Evolutionary conservation across 2,113 vertebrate genomes (phyloP).

Genomic region (Lophius piscatorius): DNA sequence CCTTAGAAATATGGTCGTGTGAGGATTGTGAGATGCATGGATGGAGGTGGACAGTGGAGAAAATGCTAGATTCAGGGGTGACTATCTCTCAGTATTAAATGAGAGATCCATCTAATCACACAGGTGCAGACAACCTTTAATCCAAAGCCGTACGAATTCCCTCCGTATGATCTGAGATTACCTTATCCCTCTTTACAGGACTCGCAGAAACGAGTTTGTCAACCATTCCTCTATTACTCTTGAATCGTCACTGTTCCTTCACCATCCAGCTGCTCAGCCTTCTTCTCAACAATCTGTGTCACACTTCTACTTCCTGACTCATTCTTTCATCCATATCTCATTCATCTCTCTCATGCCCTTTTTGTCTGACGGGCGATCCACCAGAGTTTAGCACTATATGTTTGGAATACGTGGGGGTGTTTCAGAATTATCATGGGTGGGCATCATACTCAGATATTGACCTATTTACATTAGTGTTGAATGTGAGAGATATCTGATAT

Average conservation of each 20-base stretch:
- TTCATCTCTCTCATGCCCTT: background rate
- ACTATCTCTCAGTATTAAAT: constrained; percentile 9
- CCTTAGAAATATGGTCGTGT: constrained; percentile 10
- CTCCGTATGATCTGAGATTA: background rate
- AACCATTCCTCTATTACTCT: constrained; percentile 10
- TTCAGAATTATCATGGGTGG: constrained; percentile 24
- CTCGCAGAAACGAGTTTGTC: constrained; percentile 31
- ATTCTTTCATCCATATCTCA: background rate
- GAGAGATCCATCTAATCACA: background rate
- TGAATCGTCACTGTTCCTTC: constrained; percentile 1
- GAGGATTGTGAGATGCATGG: constrained; percentile 6
- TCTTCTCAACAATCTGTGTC: constrained; percentile 2
- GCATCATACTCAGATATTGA: constrained; percentile 25
- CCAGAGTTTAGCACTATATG: background rate
- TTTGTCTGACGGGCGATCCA: background rate
- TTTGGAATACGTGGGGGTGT: background rate
- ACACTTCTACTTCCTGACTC: background rate
- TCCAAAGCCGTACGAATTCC: no score
- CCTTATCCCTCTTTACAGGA: constrained; percentile 16
- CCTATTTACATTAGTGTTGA: constrained; percentile 54
- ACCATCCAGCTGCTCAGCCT: background rate
- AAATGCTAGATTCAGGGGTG: background rate
- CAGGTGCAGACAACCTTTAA: background rate
- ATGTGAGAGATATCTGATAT: constrained; percentile 46
- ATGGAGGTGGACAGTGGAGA: background rate